phyloP scores from a whole-genome alignment of 2,113 vertebrate species.

The Crotalus horridus region DNA sequence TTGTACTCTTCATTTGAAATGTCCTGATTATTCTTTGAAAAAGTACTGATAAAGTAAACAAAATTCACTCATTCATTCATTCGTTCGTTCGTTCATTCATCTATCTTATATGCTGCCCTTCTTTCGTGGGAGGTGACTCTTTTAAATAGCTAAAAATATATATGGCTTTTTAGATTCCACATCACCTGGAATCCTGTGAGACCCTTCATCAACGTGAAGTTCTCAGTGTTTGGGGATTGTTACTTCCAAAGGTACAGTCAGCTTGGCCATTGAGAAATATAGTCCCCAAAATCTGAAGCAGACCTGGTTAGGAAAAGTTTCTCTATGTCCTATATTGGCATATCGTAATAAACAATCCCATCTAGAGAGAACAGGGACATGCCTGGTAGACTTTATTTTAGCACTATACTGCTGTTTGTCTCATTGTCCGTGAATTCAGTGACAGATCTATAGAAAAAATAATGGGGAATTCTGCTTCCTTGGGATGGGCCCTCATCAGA shows the following conservation, averaged over 20 bases:
- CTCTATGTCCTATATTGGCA: neutral
- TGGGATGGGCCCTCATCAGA: neutral
- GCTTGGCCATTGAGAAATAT: neutral
- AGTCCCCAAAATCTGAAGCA: neutral
- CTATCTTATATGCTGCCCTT: neutral
- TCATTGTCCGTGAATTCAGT: neutral
- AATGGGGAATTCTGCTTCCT: neutral
- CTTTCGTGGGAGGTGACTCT: neutral
- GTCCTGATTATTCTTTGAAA: neutral
- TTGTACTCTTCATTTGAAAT: neutral
- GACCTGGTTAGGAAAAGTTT: neutral
- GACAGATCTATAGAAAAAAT: neutral
- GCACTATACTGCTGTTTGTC: neutral
- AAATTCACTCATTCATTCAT: neutral
- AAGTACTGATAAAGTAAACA: neutral
- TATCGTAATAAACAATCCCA: neutral
- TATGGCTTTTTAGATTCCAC: neutral
- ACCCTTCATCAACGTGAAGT: neutral
- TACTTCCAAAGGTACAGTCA: neutral
- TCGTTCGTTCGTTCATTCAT: neutral
- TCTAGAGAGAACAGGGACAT: neutral
- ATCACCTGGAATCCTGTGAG: neutral
- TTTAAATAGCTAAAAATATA: neutral
- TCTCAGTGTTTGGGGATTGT: neutral
- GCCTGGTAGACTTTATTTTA: neutral